phyloP scores from a whole-genome alignment of 2,888 invertebrate genomes.

The Merodon equestris region DNA sequence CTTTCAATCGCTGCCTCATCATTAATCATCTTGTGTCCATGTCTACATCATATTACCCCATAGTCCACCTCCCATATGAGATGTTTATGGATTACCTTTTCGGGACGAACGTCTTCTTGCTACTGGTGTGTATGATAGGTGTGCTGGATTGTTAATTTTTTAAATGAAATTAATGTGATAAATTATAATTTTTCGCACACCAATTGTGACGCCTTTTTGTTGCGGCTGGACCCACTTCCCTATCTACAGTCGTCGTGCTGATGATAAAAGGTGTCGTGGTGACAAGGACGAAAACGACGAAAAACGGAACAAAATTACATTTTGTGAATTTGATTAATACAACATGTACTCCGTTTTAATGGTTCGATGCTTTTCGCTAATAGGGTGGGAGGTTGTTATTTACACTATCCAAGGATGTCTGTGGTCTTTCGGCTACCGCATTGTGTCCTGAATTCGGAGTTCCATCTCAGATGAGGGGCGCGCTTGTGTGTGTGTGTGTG shows the following conservation, averaged over 20 bases:
- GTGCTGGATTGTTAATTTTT: constrained; percentile 22
- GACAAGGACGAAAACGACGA: constrained; percentile 6
- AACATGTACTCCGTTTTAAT: constrained; percentile 47
- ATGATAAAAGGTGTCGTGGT: neutral
- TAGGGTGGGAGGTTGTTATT: constrained; percentile 35
- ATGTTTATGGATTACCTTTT: constrained; percentile 14
- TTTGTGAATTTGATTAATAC: constrained; percentile 53
- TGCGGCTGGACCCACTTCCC: constrained; percentile 25
- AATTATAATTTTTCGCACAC: constrained; percentile 29
- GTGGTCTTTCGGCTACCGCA: constrained; percentile 16
- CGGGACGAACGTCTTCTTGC: constrained; percentile 2
- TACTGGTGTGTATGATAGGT: too few species aligned
- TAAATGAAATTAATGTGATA: constrained; percentile 46
- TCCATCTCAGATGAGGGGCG: neutral
- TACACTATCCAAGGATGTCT: constrained; percentile 17
- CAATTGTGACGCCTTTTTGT: constrained; percentile 39
- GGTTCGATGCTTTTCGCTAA: constrained; percentile 37
- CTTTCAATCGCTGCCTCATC: constrained; percentile 9
- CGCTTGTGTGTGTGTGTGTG: too few species aligned
- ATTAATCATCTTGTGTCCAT: constrained; percentile 42
- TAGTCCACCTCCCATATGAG: constrained; percentile 38
- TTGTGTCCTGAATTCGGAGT: neutral
- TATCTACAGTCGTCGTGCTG: too few species aligned
- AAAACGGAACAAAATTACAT: constrained; percentile 33
- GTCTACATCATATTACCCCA: neutral